phyloP scores from a whole-genome alignment of 2,888 invertebrate genomes.

The Leptarthrus brevirostris region DNA sequence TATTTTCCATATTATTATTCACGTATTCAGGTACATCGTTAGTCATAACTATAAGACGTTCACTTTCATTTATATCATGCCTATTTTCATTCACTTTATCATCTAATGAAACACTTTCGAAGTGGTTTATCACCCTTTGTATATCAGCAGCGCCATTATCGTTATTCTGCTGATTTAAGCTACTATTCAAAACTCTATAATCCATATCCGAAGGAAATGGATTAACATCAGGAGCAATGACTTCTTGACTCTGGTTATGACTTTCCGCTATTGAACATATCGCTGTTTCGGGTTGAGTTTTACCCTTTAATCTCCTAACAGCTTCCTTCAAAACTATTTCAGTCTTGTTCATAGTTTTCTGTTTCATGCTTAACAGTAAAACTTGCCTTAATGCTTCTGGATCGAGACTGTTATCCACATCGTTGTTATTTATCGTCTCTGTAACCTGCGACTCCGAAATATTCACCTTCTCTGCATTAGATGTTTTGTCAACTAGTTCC shows the following conservation, averaged over 20 bases:
- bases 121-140: background rate
- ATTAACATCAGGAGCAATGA: background rate
- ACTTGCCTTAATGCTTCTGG: slow-evolving; percentile 58
- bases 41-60: background rate
- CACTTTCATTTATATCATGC: background rate
- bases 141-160: background rate
- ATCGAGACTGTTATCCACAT: slow-evolving; percentile 53
- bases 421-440: slow-evolving; percentile 8
- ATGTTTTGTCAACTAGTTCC: background rate
- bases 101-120: background rate
- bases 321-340: slow-evolving; percentile 62
- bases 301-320: slow-evolving; percentile 60
- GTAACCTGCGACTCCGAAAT: background rate
- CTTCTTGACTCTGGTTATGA: background rate
- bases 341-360: slow-evolving; percentile 54
- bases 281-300: background rate
- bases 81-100: slow-evolving; percentile 23
- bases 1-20: no score
- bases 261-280: no score
- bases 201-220: background rate
- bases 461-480: background rate
- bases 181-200: background rate
- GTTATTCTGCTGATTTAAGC: background rate
- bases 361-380: slow-evolving; percentile 59
- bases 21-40: slow-evolving; percentile 44